These are phyloP conservation scores for Ecdyonurus torrentis DNA, from an alignment of 2,888 invertebrate species.

Conservation along the genomic window DNA sequence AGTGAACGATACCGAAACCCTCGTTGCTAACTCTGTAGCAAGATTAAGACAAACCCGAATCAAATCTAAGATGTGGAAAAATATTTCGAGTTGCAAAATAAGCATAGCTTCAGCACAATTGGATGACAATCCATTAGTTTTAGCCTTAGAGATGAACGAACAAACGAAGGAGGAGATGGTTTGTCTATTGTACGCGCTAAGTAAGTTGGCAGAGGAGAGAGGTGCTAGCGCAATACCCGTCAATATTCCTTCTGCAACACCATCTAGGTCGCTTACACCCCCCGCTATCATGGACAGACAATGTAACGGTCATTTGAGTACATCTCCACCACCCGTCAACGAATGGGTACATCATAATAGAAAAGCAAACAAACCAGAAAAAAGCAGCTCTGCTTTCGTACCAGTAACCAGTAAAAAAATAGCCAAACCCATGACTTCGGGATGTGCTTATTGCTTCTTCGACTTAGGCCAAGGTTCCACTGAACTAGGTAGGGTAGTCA, in stretches of 20 bases:
- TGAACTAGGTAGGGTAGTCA: conserved; percentile 12
- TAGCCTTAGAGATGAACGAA: background rate
- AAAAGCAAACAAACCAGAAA: too few relatives aligned
- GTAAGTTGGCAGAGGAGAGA: background rate
- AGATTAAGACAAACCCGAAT: background rate
- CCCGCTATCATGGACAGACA: too few relatives aligned
- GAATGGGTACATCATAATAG: too few relatives aligned
- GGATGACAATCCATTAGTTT: too few relatives aligned
- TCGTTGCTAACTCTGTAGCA: background rate
- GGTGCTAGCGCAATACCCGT: too few relatives aligned
- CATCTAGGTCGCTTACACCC: too few relatives aligned
- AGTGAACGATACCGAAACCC: background rate
- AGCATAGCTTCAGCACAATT: too few relatives aligned
- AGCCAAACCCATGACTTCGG: background rate
- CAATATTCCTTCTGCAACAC: too few relatives aligned
- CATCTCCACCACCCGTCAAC: too few relatives aligned
- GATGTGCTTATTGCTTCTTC: conserved; percentile 13
- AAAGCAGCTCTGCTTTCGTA: too few relatives aligned
- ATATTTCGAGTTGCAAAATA: background rate
- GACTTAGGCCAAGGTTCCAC: conserved; percentile 11
- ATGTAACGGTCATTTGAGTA: too few relatives aligned
- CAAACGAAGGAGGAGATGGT: background rate
- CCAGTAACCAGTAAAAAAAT: too few relatives aligned
- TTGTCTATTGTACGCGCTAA: background rate
- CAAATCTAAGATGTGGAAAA: background rate